Base-by-base conservation (phyloP, 2,888 invertebrate genomes). In the Ichneumoninae sp. region DNA sequence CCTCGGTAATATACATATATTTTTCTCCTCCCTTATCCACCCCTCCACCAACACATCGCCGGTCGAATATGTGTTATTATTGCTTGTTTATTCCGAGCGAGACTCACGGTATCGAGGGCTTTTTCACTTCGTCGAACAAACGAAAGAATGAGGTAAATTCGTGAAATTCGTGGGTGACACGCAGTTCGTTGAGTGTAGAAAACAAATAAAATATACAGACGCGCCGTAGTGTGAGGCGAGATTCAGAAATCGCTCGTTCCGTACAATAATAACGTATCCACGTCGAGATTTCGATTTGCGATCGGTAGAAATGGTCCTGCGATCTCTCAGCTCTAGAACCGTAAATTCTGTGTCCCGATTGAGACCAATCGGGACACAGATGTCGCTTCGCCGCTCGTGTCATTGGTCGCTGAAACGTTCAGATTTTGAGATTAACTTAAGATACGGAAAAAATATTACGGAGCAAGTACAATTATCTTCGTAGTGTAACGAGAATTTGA, bases 181-280 rank as follows among this genome's bases (percentile, higher is more conserved):
- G 57, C 72, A 19, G 69, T 70, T 13, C 70, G 65, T 70, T 70
- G 79, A 71, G 54, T 52, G 75, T 26, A 36, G 30, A 69, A 22
- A 65, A 50, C 52, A 65, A 75, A 71, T 66, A 66, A 44, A 79
- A 33, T 22, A 19, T 30, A 47, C 50, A n/a, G 52, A 65, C 22
- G 22, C 40, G 52, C 50, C 57, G 8, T 52, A 65, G 62, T 62
- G n/a, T n/a, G 72, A 72, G 33, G 22, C 71, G 47, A 57, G 69
- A 78, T 68, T 26, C 81, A 71, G 50, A 57, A 65, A 71, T 80
- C 71, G 54, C 69, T 81, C 74, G 78, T 78, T 78, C 74, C 74
- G 84, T 78, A 81, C 84, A 81, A 84, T 84, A 81, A 84, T 78
- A 77, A 81, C 19, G 69, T 78, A 84, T 70, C 54, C 84, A 69